Percentiles rank a stretch among this genome's conserved stretches.
Evolutionary conservation across 2,113 vertebrate species (phyloP).

Genomic region (Alethe diademata): DNA sequence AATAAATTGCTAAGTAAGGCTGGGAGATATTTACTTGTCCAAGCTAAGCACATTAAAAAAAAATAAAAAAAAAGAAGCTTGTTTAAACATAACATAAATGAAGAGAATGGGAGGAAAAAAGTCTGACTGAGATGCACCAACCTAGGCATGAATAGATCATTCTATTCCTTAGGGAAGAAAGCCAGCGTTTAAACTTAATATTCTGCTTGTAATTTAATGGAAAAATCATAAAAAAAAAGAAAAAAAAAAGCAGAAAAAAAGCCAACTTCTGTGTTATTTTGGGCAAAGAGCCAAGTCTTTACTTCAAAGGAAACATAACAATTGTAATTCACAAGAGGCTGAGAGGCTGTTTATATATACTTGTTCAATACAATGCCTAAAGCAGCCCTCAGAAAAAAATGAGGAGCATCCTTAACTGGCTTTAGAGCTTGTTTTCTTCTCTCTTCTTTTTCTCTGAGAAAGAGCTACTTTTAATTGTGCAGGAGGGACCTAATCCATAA

Average conservation of each 20-base stretch:
- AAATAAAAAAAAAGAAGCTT: neutral
- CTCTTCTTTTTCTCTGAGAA: neutral
- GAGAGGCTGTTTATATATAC: neutral
- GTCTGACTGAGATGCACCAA: neutral
- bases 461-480: neutral
- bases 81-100: neutral
- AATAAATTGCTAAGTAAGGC: neutral
- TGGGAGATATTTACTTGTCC: neutral
- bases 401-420: neutral
- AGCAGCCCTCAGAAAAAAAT: neutral
- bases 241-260: neutral
- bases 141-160: neutral
- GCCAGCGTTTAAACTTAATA: neutral
- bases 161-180: neutral
- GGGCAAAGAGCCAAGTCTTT: slow-evolving; percentile 38
- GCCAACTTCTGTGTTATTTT: neutral
- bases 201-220: slow-evolving; percentile 13
- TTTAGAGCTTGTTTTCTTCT: neutral
- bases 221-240: neutral
- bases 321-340: slow-evolving; percentile 13
- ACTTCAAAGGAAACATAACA: slow-evolving; percentile 46
- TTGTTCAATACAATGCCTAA: slow-evolving; percentile 39
- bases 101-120: neutral
- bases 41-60: neutral
- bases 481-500: neutral